Conservation (phyloP, 1,140 invertebrate genomes). For the Lethocerus indicus region DNA sequence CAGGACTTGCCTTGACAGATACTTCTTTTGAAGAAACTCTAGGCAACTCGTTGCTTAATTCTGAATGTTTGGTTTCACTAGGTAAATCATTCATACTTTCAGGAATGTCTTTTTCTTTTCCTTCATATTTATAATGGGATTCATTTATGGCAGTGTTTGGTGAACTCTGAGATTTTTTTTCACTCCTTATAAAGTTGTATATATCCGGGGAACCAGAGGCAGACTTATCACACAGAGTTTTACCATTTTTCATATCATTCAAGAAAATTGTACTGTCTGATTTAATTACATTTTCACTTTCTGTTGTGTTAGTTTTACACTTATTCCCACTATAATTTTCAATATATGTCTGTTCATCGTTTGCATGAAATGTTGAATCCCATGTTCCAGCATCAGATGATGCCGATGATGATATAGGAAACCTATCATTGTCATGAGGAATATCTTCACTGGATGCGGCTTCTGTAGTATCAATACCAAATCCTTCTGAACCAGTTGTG, state of each 20-base stretch:
- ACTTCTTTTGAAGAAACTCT: no score
- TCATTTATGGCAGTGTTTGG: no score
- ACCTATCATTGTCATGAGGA: conserved; percentile 46
- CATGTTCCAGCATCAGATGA: conserved; percentile 40
- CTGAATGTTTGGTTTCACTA: no score
- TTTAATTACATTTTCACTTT: conserved; percentile 1
- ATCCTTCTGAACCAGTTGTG: conserved; percentile 27
- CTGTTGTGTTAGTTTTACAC: background rate
- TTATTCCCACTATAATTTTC: conserved; percentile 1
- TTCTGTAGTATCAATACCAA: conserved; percentile 26
- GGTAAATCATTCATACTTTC: no score
- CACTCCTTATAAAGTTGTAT: no score
- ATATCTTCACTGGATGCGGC: conserved; percentile 43
- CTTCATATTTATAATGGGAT: no score
- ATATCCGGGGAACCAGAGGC: no score
- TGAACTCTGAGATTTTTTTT: no score
- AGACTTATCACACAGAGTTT: no score
- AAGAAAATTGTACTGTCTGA: conserved; percentile 2
- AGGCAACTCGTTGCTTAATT: no score
- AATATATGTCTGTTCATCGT: conserved; percentile 19
- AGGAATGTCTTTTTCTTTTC: no score
- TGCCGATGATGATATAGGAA: conserved; percentile 35
- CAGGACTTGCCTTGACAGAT: no score
- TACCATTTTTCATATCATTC: background rate
- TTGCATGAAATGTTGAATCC: conserved; percentile 26